Evolutionary conservation across 2,888 invertebrate species (phyloP).

Genomic region (Nebria salina): DNA sequence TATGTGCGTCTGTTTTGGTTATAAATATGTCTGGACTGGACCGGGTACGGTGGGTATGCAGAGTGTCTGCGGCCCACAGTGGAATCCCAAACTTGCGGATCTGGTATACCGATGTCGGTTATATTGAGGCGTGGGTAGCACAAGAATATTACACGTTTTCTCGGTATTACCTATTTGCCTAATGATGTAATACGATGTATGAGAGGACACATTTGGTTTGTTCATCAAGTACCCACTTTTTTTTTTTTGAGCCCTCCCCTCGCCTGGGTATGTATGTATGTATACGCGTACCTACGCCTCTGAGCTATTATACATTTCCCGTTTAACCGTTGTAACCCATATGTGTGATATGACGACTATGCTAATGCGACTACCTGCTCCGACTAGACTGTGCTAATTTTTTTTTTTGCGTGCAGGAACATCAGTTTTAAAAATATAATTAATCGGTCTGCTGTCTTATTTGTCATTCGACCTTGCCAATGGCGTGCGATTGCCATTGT

Average conservation of each 20-base stretch:
- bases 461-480: constrained; percentile 21
- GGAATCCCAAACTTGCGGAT: not conserved
- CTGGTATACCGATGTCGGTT: not conserved
- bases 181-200: not conserved
- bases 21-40: not conserved
- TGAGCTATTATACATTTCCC: not conserved
- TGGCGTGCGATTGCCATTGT: not conserved
- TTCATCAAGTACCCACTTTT: too few species aligned
- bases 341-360: constrained; percentile 2
- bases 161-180: not conserved
- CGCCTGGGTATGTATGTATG: too few species aligned
- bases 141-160: not conserved
- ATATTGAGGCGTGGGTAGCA: not conserved
- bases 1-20: not conserved
- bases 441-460: constrained; percentile 23
- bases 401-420: not conserved
- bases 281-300: too few species aligned
- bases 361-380: constrained; percentile 6
- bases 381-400: not conserved
- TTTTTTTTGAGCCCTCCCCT: too few species aligned
- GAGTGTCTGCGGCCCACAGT: constrained; percentile 1
- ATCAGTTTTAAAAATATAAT: constrained; percentile 21
- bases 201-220: too few species aligned
- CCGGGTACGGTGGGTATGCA: not conserved
- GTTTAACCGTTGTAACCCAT: not conserved